Evolutionary conservation across 2,113 vertebrate genomes (phyloP).

Genomic region (Tragelaphus scriptus): DNA sequence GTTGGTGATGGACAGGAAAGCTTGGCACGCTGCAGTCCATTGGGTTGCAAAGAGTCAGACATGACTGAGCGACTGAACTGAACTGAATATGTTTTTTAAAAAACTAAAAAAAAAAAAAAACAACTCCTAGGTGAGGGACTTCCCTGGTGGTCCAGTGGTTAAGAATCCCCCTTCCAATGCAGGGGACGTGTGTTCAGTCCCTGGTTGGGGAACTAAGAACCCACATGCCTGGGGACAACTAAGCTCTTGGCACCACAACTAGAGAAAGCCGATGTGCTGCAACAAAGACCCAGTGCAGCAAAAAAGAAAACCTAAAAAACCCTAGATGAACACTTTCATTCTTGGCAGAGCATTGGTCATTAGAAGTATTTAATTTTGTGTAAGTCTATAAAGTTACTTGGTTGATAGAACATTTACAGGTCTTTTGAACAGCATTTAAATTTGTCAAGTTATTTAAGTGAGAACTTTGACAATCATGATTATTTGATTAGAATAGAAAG

Average conservation of each 20-base stretch:
- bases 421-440: not conserved
- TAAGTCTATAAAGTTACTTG: not conserved
- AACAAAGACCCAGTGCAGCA: not conserved
- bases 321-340: not conserved
- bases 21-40: not conserved
- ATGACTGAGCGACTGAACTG: not conserved
- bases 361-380: not conserved
- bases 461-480: not conserved
- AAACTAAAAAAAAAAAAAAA: not conserved
- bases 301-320: not conserved
- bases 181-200: not conserved
- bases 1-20: not conserved
- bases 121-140: not conserved
- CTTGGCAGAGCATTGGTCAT: not conserved
- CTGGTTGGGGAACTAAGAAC: not conserved
- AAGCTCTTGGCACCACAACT: not conserved
- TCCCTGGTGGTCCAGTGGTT: not conserved
- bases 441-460: not conserved
- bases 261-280: not conserved
- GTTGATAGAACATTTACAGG: not conserved
- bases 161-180: not conserved
- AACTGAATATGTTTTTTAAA: not conserved
- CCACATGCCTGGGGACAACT: not conserved
- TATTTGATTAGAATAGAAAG: not conserved
- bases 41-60: not conserved